These are phyloP conservation scores for Perca schrenkii DNA, from an alignment of 2,113 vertebrate species.

Conservation along the genomic window DNA sequence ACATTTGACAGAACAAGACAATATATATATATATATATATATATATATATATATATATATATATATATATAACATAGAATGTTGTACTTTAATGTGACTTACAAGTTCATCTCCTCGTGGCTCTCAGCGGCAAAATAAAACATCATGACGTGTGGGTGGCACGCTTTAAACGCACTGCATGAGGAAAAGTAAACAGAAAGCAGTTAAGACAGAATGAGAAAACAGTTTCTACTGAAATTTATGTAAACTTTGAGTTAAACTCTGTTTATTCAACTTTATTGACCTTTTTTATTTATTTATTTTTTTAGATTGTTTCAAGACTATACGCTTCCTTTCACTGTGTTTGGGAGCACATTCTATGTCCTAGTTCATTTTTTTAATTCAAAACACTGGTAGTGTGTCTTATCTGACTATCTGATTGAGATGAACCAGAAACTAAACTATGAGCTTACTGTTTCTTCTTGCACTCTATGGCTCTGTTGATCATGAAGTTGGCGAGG, in stretches of 20 bases:
- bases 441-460: constrained; percentile 92
- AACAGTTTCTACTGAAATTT: background rate
- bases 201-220: background rate
- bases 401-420: background rate
- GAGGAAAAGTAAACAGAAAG: background rate
- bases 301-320: background rate
- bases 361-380: background rate
- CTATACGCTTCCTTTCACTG: background rate
- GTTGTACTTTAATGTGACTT: constrained; percentile 74
- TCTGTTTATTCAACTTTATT: background rate
- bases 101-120: constrained; percentile 94
- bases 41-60: no score
- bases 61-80: background rate
- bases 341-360: background rate
- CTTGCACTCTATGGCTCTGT: constrained; percentile 95
- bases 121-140: constrained; percentile 98
- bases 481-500: constrained; percentile 93
- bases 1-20: background rate
- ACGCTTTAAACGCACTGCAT: constrained; percentile 94
- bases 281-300: background rate
- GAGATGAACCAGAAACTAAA: background rate
- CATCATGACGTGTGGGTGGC: constrained; percentile 94
- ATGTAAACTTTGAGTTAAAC: background rate
- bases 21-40: no score
- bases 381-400: background rate